Conservation (phyloP, 1,140 invertebrate genomes). For the Drosophila micromelanica region DNA sequence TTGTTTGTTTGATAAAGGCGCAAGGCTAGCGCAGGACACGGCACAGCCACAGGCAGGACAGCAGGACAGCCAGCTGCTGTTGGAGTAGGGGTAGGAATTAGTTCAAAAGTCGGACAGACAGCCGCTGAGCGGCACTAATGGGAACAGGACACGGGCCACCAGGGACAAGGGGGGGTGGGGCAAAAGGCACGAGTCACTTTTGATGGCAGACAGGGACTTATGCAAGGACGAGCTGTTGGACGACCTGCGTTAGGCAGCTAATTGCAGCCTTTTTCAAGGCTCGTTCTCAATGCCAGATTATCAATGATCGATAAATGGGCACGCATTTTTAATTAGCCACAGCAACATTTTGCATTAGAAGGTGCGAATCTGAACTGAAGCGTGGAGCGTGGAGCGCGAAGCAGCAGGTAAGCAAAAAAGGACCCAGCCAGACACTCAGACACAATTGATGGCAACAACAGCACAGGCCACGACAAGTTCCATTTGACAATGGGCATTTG, state of each 20-base stretch:
- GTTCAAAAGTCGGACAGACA: slow-evolving; percentile 31
- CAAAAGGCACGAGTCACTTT: slow-evolving; percentile 12
- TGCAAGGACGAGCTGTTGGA: slow-evolving; percentile 5
- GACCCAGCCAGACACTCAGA: slow-evolving; percentile 47
- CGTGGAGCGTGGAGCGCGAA: slow-evolving; percentile 14
- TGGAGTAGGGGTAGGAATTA: slow-evolving; percentile 6
- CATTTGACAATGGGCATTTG: slow-evolving; percentile 26
- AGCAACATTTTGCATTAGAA: slow-evolving; percentile 29
- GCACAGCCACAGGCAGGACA: slow-evolving; percentile 5
- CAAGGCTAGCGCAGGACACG: slow-evolving; percentile 16
- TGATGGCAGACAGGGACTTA: slow-evolving; percentile 7
- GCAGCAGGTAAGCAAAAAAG: slow-evolving; percentile 8
- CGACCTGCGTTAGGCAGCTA: slow-evolving; percentile 45
- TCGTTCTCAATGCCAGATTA: slow-evolving; percentile 38
- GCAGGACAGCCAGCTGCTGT: too few species aligned
- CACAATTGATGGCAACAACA: slow-evolving; percentile 42
- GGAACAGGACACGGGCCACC: slow-evolving; percentile 1
- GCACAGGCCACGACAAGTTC: slow-evolving; percentile 26
- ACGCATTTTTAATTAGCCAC: slow-evolving; percentile 61
- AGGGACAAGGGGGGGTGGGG: background rate
- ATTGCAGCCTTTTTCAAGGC: slow-evolving; percentile 17
- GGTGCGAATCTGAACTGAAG: slow-evolving; percentile 54
- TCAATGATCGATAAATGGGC: slow-evolving; percentile 70
- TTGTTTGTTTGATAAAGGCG: slow-evolving; percentile 67
- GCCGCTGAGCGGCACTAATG: slow-evolving; percentile 59